Evolutionary conservation across 2,888 invertebrate genomes (phyloP).

Genomic region (Agrilus cyanescens): DNA sequence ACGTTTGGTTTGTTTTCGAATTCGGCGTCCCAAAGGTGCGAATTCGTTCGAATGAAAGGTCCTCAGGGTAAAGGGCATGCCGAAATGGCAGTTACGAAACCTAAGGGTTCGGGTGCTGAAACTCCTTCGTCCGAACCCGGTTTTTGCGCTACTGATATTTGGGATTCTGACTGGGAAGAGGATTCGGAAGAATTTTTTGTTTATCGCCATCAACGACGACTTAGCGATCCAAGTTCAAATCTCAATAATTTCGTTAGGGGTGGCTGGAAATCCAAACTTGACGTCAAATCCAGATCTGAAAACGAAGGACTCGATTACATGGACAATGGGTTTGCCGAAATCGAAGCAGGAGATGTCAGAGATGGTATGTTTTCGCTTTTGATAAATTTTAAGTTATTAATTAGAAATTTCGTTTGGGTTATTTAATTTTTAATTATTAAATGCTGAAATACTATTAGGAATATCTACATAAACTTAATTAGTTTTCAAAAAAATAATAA

Average conservation of each 20-base stretch:
- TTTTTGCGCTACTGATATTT: slow-evolving; percentile 72
- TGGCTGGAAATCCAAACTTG: slow-evolving; percentile 64
- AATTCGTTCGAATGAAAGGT: slow-evolving; percentile 97
- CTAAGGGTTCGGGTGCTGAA: slow-evolving; percentile 84
- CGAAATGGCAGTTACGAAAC: slow-evolving; percentile 94
- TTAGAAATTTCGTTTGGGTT: too few species aligned
- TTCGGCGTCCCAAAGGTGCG: slow-evolving; percentile 71
- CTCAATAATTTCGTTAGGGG: slow-evolving; percentile 73
- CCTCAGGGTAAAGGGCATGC: slow-evolving; percentile 94
- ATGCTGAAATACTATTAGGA: too few species aligned
- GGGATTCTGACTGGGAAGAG: slow-evolving; percentile 84
- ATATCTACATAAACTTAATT: too few species aligned
- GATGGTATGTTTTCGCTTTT: slow-evolving; percentile 55
- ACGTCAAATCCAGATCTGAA: slow-evolving; percentile 70
- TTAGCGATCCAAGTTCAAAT: slow-evolving; percentile 91
- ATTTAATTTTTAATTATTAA: too few species aligned
- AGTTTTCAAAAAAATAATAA: too few species aligned
- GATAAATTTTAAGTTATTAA: too few species aligned
- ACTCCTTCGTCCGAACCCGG: slow-evolving; percentile 88
- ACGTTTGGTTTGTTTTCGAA: slow-evolving; percentile 80
- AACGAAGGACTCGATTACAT: slow-evolving; percentile 83
- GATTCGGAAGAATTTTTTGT: slow-evolving; percentile 76
- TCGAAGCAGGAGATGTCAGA: slow-evolving; percentile 85
- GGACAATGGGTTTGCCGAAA: slow-evolving; percentile 75
- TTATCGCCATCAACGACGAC: slow-evolving; percentile 60